Conservation (phyloP, 2,113 vertebrate genomes). For the Pelobates fuscus region DNA sequence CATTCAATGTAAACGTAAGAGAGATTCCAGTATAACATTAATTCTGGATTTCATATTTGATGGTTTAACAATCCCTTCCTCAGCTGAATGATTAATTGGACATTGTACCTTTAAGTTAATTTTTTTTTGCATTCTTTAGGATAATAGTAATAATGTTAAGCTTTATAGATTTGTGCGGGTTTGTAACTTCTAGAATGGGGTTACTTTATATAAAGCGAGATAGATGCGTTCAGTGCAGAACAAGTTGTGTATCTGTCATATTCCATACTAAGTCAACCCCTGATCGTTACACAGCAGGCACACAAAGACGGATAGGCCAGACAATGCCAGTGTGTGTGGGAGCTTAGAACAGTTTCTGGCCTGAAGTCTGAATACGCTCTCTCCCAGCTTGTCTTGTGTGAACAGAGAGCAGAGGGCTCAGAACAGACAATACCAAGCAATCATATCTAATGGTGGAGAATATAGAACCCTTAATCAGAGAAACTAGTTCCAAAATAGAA, state of each 20-base stretch:
- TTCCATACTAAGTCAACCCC: not conserved
- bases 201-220: not conserved
- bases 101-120: too few species aligned
- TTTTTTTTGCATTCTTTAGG: too few species aligned
- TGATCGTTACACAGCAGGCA: not conserved
- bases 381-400: not conserved
- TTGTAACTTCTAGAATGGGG: too few species aligned
- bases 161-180: too few species aligned
- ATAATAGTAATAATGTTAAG: too few species aligned
- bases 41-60: too few species aligned
- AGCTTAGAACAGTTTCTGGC: not conserved
- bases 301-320: not conserved
- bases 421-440: constrained; percentile 51
- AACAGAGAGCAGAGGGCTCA: constrained; percentile 24
- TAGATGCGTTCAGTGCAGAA: not conserved
- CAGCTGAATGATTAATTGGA: too few species aligned
- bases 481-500: not conserved
- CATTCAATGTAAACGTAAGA: too few species aligned
- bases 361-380: constrained; percentile 16
- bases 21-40: too few species aligned
- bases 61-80: too few species aligned
- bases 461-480: too few species aligned
- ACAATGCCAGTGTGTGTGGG: not conserved
- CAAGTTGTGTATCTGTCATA: not conserved
- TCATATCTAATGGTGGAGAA: constrained; percentile 18